These are phyloP conservation scores for Euphydryas editha DNA, from an alignment of 2,888 invertebrate genomes.

Conservation along the genomic window DNA sequence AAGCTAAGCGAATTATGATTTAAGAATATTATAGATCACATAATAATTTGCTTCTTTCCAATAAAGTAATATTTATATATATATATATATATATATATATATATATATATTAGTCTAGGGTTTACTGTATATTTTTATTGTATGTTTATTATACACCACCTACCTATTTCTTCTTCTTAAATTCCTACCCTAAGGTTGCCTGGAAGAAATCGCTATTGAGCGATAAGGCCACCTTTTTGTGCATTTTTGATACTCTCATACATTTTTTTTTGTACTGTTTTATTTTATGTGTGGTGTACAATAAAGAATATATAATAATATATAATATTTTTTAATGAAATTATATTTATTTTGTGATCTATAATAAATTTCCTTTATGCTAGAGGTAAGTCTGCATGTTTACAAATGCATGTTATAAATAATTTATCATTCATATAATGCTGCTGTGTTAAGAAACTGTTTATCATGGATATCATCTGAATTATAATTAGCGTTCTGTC, in stretches of 20 bases:
- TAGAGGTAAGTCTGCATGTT: conserved; percentile 26
- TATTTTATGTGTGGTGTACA: too few species aligned
- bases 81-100: not conserved
- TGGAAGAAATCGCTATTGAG: too few species aligned
- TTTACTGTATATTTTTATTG: not conserved
- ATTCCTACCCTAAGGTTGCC: too few species aligned
- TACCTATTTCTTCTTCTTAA: too few species aligned
- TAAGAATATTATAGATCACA: conserved; percentile 10
- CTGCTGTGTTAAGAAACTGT: not conserved
- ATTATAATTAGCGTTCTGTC: too few species aligned
- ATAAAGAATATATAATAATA: too few species aligned
- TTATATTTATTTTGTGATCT: conserved; percentile 17
- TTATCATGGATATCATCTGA: too few species aligned
- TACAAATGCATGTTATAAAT: conserved; percentile 21
- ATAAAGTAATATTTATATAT: too few species aligned
- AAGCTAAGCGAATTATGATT: conserved; percentile 30
- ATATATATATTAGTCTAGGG: not conserved
- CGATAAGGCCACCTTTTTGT: too few species aligned
- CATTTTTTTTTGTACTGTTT: too few species aligned
- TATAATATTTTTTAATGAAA: not conserved
- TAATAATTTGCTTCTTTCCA: conserved; percentile 15
- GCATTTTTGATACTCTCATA: too few species aligned
- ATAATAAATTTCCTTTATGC: not conserved
- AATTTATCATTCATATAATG: not conserved
- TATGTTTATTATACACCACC: too few species aligned